Conservation (phyloP, 2,113 vertebrate species). For the Podarcis muralis region DNA sequence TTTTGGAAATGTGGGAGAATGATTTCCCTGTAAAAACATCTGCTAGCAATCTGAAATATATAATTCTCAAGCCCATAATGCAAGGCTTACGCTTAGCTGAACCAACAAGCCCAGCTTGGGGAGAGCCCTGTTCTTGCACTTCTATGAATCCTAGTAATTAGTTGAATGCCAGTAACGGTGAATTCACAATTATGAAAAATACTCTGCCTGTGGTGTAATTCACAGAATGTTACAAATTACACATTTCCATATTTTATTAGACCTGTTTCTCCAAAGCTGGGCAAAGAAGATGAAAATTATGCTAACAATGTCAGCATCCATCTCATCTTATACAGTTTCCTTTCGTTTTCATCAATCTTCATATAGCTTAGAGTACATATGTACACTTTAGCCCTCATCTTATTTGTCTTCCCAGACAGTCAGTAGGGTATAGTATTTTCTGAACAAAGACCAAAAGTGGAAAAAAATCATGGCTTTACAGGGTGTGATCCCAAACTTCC, state of each 20-base stretch:
- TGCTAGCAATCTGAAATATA: constrained; percentile 2
- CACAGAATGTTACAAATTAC: neutral
- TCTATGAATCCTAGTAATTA: neutral
- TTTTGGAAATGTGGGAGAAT: constrained; percentile 13
- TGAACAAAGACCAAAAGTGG: neutral
- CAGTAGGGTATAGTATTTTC: neutral
- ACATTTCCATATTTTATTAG: neutral
- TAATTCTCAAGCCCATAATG: neutral
- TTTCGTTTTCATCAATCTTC: neutral
- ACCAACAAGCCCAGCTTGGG: neutral
- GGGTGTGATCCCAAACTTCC: neutral
- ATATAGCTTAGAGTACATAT: neutral
- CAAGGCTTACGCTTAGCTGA: neutral
- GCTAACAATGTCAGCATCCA: neutral
- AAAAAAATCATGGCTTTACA: neutral
- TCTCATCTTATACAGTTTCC: neutral
- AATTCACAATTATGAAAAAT: neutral
- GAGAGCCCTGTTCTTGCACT: neutral
- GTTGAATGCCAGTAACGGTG: neutral
- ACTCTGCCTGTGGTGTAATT: neutral
- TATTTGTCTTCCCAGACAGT: neutral
- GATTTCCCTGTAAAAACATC: constrained; percentile 14
- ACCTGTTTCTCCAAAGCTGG: neutral
- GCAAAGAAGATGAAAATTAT: neutral
- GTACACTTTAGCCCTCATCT: neutral